These are phyloP conservation scores for Blastobasis adustella DNA, from an alignment of 2,888 invertebrate species.

Conservation along the genomic window DNA sequence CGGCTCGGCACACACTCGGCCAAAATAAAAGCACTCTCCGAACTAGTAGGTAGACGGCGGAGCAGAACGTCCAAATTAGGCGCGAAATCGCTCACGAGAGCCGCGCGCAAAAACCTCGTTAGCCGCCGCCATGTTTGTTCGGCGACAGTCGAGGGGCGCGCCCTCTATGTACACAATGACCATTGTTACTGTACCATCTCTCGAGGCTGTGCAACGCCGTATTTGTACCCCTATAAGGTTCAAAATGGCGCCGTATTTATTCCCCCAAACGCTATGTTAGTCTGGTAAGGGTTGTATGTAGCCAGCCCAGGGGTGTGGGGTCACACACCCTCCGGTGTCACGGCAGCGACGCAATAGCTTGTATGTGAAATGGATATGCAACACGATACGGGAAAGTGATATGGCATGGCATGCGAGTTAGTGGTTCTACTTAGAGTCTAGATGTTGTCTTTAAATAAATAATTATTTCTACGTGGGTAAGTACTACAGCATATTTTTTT, in stretches of 20 bases:
- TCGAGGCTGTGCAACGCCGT: not conserved
- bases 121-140: constrained; percentile 69
- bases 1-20: constrained; percentile 23
- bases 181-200: constrained; percentile 18
- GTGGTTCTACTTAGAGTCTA: too few relatives aligned
- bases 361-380: constrained; percentile 68
- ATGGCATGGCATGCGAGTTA: constrained; percentile 17
- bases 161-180: constrained; percentile 69
- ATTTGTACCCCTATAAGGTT: not conserved
- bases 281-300: constrained; percentile 53
- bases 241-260: not conserved
- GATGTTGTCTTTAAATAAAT: too few relatives aligned
- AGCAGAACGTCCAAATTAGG: constrained; percentile 55
- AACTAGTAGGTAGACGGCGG: constrained; percentile 1
- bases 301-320: constrained; percentile 55
- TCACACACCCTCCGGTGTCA: constrained; percentile 61
- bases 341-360: constrained; percentile 59
- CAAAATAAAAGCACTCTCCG: constrained; percentile 31
- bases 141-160: constrained; percentile 65
- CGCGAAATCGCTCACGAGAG: constrained; percentile 69
- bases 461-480: too few relatives aligned
- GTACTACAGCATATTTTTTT: too few relatives aligned
- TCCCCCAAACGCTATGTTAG: not conserved
- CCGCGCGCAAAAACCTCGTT: constrained; percentile 68
- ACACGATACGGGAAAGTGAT: constrained; percentile 59